phyloP scores from a whole-genome alignment of 37 sponge, comb jelly and placozoan genomes.

The Theonella swinhoei region DNA sequence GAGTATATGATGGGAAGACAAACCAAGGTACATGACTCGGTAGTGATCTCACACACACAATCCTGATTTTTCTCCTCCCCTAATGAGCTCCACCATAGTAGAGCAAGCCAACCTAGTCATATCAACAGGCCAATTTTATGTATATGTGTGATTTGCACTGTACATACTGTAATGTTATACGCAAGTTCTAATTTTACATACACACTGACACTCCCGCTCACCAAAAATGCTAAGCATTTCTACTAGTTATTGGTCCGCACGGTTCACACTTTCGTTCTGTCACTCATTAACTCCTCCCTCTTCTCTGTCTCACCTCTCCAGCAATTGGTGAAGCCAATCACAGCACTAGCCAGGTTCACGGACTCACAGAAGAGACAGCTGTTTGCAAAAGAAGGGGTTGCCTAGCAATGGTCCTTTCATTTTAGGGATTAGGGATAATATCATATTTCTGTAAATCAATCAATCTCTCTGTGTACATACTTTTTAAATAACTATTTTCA shows the following conservation, averaged over 20 bases:
- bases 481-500: too few relatives aligned
- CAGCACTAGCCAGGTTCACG: constrained; percentile 72
- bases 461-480: constrained; percentile 4
- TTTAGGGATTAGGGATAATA: background rate
- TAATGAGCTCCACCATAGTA: too few relatives aligned
- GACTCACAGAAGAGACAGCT: constrained; percentile 51
- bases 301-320: background rate
- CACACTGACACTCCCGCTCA: too few relatives aligned
- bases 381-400: background rate
- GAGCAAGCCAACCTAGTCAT: too few relatives aligned
- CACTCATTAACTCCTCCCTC: constrained; percentile 3
- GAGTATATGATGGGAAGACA: constrained; percentile 80
- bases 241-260: too few relatives aligned
- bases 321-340: constrained; percentile 61
- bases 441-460: background rate
- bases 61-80: background rate
- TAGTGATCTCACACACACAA: background rate
- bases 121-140: too few relatives aligned
- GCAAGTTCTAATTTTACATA: too few relatives aligned
- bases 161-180: too few relatives aligned
- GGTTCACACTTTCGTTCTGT: background rate
- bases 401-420: background rate
- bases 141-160: too few relatives aligned
- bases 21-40: constrained; percentile 19
- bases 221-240: too few relatives aligned